A percentile compares a stretch with the other conserved stretches of the same genome.
phyloP scores from a whole-genome alignment of 1,140 invertebrate species.

The Helicoverpa armigera region DNA sequence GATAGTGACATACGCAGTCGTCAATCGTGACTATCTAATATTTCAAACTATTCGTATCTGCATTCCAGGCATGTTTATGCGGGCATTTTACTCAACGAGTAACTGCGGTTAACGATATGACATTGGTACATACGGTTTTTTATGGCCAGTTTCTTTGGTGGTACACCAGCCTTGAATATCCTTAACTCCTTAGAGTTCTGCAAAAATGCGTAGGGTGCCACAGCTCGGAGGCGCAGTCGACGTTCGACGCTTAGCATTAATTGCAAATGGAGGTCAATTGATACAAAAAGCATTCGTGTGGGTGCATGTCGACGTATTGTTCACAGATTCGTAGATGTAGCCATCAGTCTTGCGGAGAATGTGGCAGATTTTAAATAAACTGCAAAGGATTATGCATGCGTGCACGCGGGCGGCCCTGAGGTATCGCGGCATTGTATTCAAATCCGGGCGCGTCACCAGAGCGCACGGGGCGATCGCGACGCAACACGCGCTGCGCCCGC shows the following conservation, averaged over 20 bases:
- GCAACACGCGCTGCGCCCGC: conserved; percentile 54
- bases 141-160: conserved; percentile 53
- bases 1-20: conserved; percentile 58
- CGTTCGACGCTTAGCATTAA: conserved; percentile 68
- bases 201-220: conserved; percentile 71
- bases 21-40: conserved; percentile 58
- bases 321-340: conserved; percentile 55
- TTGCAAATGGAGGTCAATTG: conserved; percentile 81
- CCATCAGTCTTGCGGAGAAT: conserved; percentile 69
- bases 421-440: conserved; percentile 83
- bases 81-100: conserved; percentile 67
- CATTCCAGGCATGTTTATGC: conserved; percentile 72
- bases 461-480: conserved; percentile 49
- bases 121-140: conserved; percentile 64
- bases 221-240: conserved; percentile 66
- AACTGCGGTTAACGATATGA: conserved; percentile 65
- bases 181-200: conserved; percentile 69
- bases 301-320: conserved; percentile 53
- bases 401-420: conserved; percentile 75
- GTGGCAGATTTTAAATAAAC: conserved; percentile 73
- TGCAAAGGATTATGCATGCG: conserved; percentile 75
- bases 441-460: conserved; percentile 69
- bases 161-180: conserved; percentile 60
- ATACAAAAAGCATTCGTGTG: conserved; percentile 68
- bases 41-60: conserved; percentile 76